Evolutionary conservation across 2,113 vertebrate species (phyloP).

Genomic region (Dicentrarchus labrax): DNA sequence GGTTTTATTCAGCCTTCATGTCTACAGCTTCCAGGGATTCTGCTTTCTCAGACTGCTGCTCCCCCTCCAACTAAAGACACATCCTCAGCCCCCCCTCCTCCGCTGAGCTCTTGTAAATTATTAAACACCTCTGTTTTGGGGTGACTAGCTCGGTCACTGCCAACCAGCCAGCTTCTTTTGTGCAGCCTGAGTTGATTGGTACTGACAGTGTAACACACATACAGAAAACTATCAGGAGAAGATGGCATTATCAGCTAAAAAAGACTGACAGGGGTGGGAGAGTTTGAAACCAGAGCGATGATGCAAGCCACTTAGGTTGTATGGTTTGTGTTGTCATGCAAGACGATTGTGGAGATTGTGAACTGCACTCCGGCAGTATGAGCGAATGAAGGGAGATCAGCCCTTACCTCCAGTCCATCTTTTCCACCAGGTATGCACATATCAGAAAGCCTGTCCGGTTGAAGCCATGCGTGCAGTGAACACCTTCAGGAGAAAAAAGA

Average conservation of each 20-base stretch:
- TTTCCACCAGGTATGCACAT: slow-evolving; percentile 98
- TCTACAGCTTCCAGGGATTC: slow-evolving; percentile 60
- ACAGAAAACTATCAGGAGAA: neutral
- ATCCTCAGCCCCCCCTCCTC: slow-evolving; percentile 1
- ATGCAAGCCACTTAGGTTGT: neutral
- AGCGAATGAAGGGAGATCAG: neutral
- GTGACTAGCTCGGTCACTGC: slow-evolving; percentile 21
- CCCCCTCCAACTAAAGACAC: slow-evolving; percentile 56
- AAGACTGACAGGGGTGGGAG: slow-evolving; percentile 9
- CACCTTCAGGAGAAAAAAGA: slow-evolving; percentile 84
- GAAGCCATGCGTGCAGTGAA: slow-evolving; percentile 99
- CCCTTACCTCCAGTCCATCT: slow-evolving; percentile 98
- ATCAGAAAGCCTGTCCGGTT: slow-evolving; percentile 98
- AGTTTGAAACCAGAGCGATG: slow-evolving; percentile 13
- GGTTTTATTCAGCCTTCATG: slow-evolving; percentile 49
- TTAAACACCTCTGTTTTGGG: slow-evolving; percentile 47
- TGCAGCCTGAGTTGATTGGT: slow-evolving; percentile 22
- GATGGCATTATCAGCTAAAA: neutral
- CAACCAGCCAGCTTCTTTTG: slow-evolving; percentile 4
- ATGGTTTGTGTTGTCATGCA: slow-evolving; percentile 20
- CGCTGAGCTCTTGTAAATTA: slow-evolving; percentile 58
- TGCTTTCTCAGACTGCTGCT: slow-evolving; percentile 43
- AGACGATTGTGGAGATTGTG: slow-evolving; percentile 3
- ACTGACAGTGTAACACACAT: slow-evolving; percentile 35
- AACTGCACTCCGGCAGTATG: neutral